These are phyloP conservation scores for Seriola dumerili DNA, from an alignment of 2,113 vertebrate genomes.

Conservation along the genomic window DNA sequence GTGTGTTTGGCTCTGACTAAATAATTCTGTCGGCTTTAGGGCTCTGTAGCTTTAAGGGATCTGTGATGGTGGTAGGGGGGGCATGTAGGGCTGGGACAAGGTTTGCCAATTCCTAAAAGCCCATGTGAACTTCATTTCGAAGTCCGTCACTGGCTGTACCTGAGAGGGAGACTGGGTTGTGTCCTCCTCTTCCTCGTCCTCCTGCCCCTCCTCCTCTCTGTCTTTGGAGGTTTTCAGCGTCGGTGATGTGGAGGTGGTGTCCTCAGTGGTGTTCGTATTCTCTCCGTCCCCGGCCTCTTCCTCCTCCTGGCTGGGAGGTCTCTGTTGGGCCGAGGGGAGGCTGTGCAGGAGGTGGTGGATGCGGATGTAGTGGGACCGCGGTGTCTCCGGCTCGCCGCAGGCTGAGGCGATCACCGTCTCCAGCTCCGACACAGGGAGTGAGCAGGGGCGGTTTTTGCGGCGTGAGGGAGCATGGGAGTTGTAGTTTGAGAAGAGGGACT, in stretches of 20 bases:
- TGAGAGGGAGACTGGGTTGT: conserved; percentile 79
- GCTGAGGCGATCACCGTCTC: conserved; percentile 95
- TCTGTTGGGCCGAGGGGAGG: conserved; percentile 89
- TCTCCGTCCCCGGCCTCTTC: conserved; percentile 55
- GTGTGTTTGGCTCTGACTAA: neutral
- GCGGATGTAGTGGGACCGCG: conserved; percentile 95
- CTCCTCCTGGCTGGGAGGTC: conserved; percentile 79
- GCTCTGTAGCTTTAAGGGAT: neutral
- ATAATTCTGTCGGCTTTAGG: neutral
- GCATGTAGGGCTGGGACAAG: no score
- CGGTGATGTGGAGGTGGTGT: conserved; percentile 54
- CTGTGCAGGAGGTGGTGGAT: conserved; percentile 97
- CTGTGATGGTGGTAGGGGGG: neutral
- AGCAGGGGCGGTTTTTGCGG: conserved; percentile 92
- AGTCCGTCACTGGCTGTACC: conserved; percentile 47
- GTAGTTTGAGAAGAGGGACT: conserved; percentile 60
- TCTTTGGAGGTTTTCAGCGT: conserved; percentile 67
- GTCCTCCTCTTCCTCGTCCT: conserved; percentile 81
- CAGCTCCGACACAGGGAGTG: conserved; percentile 94
- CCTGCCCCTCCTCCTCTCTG: conserved; percentile 83
- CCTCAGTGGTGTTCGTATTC: conserved; percentile 16
- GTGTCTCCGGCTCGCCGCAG: conserved; percentile 94
- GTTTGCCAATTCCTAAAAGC: neutral
- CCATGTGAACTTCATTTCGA: neutral
- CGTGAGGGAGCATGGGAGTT: conserved; percentile 68